These are phyloP conservation scores for Lepidurus arcticus DNA, from an alignment of 1,140 invertebrate species.

Conservation along the genomic window DNA sequence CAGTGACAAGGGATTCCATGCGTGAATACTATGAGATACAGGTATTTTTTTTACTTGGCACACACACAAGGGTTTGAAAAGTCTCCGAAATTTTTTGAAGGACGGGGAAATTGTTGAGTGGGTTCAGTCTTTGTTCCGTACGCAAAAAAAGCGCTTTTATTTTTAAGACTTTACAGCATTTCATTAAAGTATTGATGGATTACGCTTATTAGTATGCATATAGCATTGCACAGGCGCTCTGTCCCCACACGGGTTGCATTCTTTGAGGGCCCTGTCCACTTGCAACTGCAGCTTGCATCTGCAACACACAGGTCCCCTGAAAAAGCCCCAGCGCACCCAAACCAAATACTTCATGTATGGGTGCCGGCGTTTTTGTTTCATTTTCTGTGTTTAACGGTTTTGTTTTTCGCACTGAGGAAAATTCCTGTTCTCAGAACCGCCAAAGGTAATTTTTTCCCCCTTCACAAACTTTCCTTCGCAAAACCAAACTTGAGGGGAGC, in stretches of 20 bases:
- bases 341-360: neutral
- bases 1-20: no score
- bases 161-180: neutral
- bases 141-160: slow-evolving; percentile 6
- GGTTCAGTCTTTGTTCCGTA: neutral
- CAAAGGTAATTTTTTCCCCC: neutral
- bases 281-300: neutral
- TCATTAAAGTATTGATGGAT: slow-evolving; percentile 15
- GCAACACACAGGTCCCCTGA: neutral
- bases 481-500: neutral
- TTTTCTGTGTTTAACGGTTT: neutral
- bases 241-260: neutral
- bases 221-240: neutral
- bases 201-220: neutral
- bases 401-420: neutral
- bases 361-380: neutral
- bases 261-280: neutral
- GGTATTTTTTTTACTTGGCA: neutral
- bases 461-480: neutral
- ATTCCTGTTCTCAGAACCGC: neutral
- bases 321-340: slow-evolving; percentile 1
- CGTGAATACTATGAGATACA: no score
- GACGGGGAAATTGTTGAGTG: neutral
- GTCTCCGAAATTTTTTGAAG: neutral
- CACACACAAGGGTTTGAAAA: neutral